phyloP scores from a whole-genome alignment of 2,888 invertebrate genomes.

The Cephonodes hylas region DNA sequence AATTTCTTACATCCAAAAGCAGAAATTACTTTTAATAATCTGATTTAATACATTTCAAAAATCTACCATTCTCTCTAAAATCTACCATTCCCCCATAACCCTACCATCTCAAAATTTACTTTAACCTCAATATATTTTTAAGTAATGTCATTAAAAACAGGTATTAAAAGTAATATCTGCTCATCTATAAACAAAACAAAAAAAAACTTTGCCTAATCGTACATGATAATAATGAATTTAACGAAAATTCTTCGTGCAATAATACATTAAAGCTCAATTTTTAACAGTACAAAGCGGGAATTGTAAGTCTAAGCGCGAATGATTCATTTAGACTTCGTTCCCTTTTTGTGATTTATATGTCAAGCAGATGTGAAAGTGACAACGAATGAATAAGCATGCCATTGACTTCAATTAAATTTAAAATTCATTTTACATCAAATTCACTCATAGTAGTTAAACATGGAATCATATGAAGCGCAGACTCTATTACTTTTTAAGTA shows the following conservation, averaged over 20 bases:
- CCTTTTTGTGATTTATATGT: not conserved
- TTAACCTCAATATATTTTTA: too few species aligned
- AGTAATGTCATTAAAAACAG: too few species aligned
- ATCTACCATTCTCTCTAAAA: slow-evolving; percentile 2
- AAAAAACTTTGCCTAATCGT: not conserved
- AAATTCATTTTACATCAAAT: too few species aligned
- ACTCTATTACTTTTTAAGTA: too few species aligned
- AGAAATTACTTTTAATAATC: not conserved
- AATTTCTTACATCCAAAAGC: not conserved
- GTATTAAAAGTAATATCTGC: slow-evolving; percentile 2
- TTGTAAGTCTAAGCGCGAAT: not conserved
- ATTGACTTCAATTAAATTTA: too few species aligned
- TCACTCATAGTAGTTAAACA: too few species aligned
- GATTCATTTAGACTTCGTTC: not conserved
- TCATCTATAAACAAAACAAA: slow-evolving; percentile 5
- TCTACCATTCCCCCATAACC: not conserved
- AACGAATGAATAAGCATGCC: too few species aligned
- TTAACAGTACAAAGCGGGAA: slow-evolving; percentile 22
- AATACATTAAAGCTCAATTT: slow-evolving; percentile 32
- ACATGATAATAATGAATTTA: not conserved
- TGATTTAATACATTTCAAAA: not conserved
- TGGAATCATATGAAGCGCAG: too few species aligned
- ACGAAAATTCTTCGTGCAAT: slow-evolving; percentile 17
- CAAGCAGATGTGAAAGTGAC: not conserved
- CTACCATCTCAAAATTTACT: too few species aligned